Conservation (phyloP, 2,888 invertebrate genomes). For the Caprella mutica region DNA sequence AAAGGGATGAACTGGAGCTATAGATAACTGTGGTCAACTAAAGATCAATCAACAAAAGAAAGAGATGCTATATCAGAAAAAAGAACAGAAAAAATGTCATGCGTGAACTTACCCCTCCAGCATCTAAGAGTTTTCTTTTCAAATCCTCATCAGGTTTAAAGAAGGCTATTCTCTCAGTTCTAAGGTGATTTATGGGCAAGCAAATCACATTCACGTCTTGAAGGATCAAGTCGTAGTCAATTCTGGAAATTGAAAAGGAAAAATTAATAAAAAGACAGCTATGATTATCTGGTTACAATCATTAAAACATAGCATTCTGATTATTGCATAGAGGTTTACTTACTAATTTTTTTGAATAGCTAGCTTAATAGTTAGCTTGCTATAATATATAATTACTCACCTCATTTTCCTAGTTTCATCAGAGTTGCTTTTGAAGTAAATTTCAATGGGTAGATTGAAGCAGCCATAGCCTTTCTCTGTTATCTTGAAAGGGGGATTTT, state of each 20-base stretch:
- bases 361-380: no score
- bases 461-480: constrained; percentile 95
- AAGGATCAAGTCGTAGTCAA: constrained; percentile 70
- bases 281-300: no score
- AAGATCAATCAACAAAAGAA: no score
- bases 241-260: constrained; percentile 51
- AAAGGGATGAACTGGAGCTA: no score
- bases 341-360: not conserved
- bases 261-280: no score
- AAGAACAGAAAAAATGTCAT: not conserved
- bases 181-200: constrained; percentile 55
- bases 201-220: constrained; percentile 61
- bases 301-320: no score
- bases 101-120: constrained; percentile 57
- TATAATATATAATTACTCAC: no score
- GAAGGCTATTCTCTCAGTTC: constrained; percentile 73
- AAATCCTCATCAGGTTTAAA: constrained; percentile 80
- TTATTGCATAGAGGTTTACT: no score
- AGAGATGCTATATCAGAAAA: not conserved
- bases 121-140: constrained; percentile 69
- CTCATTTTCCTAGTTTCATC: constrained; percentile 22
- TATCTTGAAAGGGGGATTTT: constrained; percentile 79
- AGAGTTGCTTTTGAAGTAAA: constrained; percentile 48
- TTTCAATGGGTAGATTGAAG: constrained; percentile 76
- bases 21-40: no score